phyloP scores from a whole-genome alignment of 1,140 invertebrate species.

The Agraylea sexmaculata region DNA sequence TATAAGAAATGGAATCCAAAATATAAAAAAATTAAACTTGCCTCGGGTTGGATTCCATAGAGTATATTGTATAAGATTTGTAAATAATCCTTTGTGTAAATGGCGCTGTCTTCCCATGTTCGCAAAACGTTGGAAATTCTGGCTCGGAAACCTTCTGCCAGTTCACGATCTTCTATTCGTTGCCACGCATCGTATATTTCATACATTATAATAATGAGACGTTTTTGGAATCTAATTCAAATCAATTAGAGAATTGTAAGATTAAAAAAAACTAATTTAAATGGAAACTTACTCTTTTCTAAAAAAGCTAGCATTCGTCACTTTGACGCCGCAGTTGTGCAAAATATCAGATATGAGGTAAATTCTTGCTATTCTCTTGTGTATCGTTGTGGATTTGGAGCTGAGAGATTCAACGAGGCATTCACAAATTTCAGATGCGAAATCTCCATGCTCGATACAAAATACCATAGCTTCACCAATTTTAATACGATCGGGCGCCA shows the following conservation, averaged over 20 bases:
- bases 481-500: constrained; percentile 75
- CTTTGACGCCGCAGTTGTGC: constrained; percentile 92
- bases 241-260: not conserved
- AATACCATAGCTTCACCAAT: constrained; percentile 96
- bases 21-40: not conserved
- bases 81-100: constrained; percentile 92
- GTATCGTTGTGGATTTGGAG: constrained; percentile 66
- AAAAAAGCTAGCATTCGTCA: constrained; percentile 94
- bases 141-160: constrained; percentile 93
- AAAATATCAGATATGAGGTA: constrained; percentile 96
- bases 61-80: constrained; percentile 86
- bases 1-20: not conserved
- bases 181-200: constrained; percentile 67
- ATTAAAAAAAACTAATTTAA: constrained; percentile 1
- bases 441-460: constrained; percentile 96
- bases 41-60: constrained; percentile 44
- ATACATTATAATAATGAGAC: constrained; percentile 78
- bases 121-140: constrained; percentile 88
- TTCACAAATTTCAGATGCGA: constrained; percentile 90
- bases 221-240: constrained; percentile 64
- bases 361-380: constrained; percentile 86
- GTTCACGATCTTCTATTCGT: constrained; percentile 74
- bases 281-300: constrained; percentile 63
- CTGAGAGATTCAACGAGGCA: constrained; percentile 78
- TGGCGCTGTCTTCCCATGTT: constrained; percentile 96